phyloP scores from a whole-genome alignment of 2,797 vertebrate genomes.

The Sebastolobus alascanus region DNA sequence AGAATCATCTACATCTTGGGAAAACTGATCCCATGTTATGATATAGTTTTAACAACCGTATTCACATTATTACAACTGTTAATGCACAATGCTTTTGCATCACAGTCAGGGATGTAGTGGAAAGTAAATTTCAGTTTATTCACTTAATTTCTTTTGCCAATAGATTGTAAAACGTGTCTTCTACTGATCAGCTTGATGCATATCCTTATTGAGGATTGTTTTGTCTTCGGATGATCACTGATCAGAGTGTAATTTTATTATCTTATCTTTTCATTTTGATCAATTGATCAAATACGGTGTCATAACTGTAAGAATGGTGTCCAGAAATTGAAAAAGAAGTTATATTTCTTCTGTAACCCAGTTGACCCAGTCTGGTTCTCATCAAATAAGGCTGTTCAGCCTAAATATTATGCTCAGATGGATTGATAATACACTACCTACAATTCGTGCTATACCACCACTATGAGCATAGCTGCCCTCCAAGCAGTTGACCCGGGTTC shows the following conservation, averaged over 20 bases:
- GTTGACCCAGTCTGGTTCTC: neutral
- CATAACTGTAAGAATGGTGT: neutral
- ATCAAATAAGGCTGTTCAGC: neutral
- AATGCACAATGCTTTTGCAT: neutral
- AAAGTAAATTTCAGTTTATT: too few species aligned
- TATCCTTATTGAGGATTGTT: neutral
- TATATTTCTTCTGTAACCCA: neutral
- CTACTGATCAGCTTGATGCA: neutral
- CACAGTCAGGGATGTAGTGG: neutral
- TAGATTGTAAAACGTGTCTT: neutral
- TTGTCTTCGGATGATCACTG: neutral
- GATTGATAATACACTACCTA: neutral
- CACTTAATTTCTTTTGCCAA: neutral
- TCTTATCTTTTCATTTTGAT: neutral
- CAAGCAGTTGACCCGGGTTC: conserved; percentile 75
- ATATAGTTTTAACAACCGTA: neutral
- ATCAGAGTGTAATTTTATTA: neutral
- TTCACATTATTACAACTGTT: neutral
- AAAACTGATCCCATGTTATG: neutral
- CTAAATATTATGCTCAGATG: neutral
- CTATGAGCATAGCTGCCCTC: conserved; percentile 77
- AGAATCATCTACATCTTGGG: neutral
- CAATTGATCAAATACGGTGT: neutral
- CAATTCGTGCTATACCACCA: too few species aligned
- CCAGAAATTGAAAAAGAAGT: neutral